A percentile compares a stretch with the other conserved stretches of the same genome.
Conservation (phyloP, 1,140 invertebrate species). For the Arctopsyche grandis region DNA sequence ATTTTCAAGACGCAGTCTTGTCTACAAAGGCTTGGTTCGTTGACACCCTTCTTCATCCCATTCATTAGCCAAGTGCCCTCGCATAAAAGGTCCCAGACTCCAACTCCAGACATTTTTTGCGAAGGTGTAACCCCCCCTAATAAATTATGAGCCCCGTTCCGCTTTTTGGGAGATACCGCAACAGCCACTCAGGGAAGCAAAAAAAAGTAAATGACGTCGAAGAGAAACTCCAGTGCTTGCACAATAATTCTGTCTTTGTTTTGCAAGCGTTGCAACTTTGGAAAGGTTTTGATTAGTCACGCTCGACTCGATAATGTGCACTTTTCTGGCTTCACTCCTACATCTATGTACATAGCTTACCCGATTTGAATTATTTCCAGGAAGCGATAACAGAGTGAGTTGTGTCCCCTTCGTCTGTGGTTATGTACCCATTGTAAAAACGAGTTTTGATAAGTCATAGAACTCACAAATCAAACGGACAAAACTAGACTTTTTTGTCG, state of each 20-base stretch:
- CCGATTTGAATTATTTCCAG: too few relatives aligned
- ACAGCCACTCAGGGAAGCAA: too few relatives aligned
- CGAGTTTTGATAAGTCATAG: not conserved
- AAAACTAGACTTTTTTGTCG: not conserved
- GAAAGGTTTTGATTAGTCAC: too few relatives aligned
- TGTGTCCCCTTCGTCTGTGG: too few relatives aligned
- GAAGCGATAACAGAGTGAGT: too few relatives aligned
- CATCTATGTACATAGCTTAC: too few relatives aligned
- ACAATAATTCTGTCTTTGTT: too few relatives aligned
- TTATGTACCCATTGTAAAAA: not conserved
- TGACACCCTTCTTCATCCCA: conserved; percentile 2
- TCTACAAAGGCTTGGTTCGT: conserved; percentile 5
- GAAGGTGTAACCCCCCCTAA: not conserved
- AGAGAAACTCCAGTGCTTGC: too few relatives aligned
- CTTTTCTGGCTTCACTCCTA: too few relatives aligned
- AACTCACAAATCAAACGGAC: not conserved
- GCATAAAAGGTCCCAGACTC: not conserved
- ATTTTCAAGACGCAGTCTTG: not conserved
- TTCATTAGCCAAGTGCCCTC: not conserved
- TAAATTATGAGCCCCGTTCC: conserved; percentile 6
- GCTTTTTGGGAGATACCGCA: not conserved
- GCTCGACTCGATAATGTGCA: too few relatives aligned
- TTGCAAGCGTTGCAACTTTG: too few relatives aligned
- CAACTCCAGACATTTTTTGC: not conserved
- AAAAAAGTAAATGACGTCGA: too few relatives aligned